Base-by-base conservation (phyloP, 2,888 invertebrate genomes). In the Lithophane ornitopus region DNA sequence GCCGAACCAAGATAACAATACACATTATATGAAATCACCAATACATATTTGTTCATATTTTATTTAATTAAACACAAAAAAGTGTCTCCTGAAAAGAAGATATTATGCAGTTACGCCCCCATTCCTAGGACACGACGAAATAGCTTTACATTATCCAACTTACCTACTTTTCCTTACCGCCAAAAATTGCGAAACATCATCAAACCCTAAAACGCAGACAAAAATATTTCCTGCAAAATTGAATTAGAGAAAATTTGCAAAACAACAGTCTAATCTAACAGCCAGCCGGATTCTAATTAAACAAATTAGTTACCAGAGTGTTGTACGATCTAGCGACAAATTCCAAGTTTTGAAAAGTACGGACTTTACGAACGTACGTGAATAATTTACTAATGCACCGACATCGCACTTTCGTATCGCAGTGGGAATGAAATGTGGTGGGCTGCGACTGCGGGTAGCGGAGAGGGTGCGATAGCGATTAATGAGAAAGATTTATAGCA, bases 371-470 rank as follows among this genome's bases (percentile, higher is more conserved):
- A 89, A 95, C 95, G 95, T 95, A 95, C 96, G 95, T 95, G 96
- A 95, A 95, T 94, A 95, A 96, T 96, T 95, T 96, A 94, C 96
- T 96, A 96, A 96, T 96, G 96, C 95, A 95, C 91, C 89, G 85
- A 81, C 91, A 92, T 91, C 92, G 92, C 90, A 91, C 91, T 91
- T 91, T 91, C 91, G 90, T 90, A 89, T 91, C 89, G 89, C 89
- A 83, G 87, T 87, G 92, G 89, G 90, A 93, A 94, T 93, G 93
- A 93, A 93, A 91, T 89, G 87, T 66, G 68, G 77, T 81, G 68
- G 34, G 59, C n/a, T 58, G 63, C 11, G 72, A 76, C 41, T 41
- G 63, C 0, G 65, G 8, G 44, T 7, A n/a, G 80, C 65, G 54
- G 49, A 56, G 59, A 41, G 59, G 41, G 54, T 19, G 52, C 78